phyloP scores from a whole-genome alignment of 2,888 invertebrate species.

The Hedya salicella region DNA sequence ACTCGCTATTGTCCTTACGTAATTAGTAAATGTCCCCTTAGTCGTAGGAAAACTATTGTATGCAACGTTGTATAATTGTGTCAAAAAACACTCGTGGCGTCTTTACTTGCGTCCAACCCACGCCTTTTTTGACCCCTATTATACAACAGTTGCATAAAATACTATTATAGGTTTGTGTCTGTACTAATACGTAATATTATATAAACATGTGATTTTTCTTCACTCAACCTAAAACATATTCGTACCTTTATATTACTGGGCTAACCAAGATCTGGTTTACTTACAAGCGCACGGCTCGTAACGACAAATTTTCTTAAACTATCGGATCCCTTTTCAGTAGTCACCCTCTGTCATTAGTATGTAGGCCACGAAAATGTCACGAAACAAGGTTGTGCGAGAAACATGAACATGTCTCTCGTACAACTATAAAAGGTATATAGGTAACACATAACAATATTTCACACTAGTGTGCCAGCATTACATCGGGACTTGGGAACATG shows the following conservation, averaged over 20 bases:
- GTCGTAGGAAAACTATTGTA: too few relatives aligned
- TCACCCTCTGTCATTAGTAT: conserved; percentile 31
- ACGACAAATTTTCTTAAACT: conserved; percentile 11
- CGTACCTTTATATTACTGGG: not conserved
- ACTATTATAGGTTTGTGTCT: too few relatives aligned
- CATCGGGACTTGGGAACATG: conserved; percentile 26
- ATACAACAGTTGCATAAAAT: too few relatives aligned
- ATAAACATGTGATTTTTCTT: too few relatives aligned
- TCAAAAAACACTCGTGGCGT: too few relatives aligned
- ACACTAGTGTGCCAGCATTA: conserved; percentile 20
- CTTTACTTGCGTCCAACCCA: too few relatives aligned
- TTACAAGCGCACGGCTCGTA: not conserved
- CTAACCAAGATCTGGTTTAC: not conserved
- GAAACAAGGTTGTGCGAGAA: conserved; percentile 27
- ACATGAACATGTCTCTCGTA: conserved; percentile 23
- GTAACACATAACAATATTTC: conserved; percentile 25
- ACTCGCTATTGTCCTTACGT: too few relatives aligned
- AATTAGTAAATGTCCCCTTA: too few relatives aligned
- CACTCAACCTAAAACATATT: too few relatives aligned
- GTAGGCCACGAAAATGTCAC: conserved; percentile 39
- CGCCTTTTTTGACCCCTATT: too few relatives aligned
- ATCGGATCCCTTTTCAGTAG: conserved; percentile 23
- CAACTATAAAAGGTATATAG: conserved; percentile 5
- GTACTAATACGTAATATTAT: too few relatives aligned
- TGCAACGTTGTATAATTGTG: too few relatives aligned